Evolutionary conservation across 2,888 invertebrate species (phyloP), one percentile per base, ranked within the genome.

Genomic region (Arge pagana): DNA sequence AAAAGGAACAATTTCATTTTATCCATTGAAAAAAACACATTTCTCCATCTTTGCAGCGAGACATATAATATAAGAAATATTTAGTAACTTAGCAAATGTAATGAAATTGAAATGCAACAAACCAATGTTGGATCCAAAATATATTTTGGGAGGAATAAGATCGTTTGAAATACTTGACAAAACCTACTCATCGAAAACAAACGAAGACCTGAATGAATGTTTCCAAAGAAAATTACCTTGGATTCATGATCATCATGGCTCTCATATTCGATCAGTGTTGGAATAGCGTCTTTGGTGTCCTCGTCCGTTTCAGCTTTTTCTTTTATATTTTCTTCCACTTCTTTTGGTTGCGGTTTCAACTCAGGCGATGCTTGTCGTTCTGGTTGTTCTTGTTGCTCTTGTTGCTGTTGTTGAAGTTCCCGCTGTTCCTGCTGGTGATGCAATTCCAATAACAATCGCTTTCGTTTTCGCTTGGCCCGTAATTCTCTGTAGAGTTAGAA

Each of bases 391-490:
- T 31, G 15, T 33, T 45, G 7, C 16, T 42, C 10, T 11, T 42
- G 30, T 13, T 42, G 42, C 30, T 42, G 42, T 13, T 23, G 45
- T 6, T 45, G 33, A 33, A 18, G 19, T 6, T 35, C 35, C 5
- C 31, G 42, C 15, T 30, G 13, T 15, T 45, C 18, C 8, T 45
- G 33, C 13, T 15, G 11, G 18, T 45, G 31, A 10, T 30, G 33
- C 33, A 70, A 68, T 42, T 76, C 72, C 54, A 71, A 68, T 7
- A 74, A 56, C 52, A 74, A 60, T 59, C 70, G 70, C 57, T 72
- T 76, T 4, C 73, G 70, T 61, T 74, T 76, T 31, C 70, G 62
- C 57, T 72, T 74, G 4, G 65, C 66, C 3, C 73, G 67, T 40
- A 74, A 57, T 39, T 75, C 74, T 50, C 73, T 72, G 36, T 54